Percentiles rank a stretch among this genome's conserved stretches.
Conservation (phyloP, 2,888 invertebrate genomes). For the Heliconius charithonia region DNA sequence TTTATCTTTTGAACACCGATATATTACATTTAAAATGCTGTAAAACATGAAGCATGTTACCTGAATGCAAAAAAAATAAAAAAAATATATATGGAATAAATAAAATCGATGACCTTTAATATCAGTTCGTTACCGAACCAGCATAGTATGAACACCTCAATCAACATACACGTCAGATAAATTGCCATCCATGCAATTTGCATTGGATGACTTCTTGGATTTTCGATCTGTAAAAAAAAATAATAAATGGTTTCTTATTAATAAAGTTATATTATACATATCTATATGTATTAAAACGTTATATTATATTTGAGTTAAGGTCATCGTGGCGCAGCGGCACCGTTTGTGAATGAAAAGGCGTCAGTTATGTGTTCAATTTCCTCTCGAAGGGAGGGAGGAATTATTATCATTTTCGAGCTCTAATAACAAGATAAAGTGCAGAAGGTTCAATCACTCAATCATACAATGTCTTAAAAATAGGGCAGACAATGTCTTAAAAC, state of each 20-base stretch:
- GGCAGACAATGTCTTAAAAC: no score
- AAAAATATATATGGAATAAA: slow-evolving; percentile 30
- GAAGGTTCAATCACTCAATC: neutral
- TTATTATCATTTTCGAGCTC: neutral
- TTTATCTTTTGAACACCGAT: slow-evolving; percentile 12
- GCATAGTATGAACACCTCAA: slow-evolving; percentile 79
- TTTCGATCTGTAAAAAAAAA: slow-evolving; percentile 66
- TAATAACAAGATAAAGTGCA: neutral
- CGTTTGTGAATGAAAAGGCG: neutral
- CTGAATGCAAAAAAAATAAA: slow-evolving; percentile 31
- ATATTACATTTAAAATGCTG: slow-evolving; percentile 5
- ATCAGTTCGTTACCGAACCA: slow-evolving; percentile 81
- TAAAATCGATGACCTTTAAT: slow-evolving; percentile 65
- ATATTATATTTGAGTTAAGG: no score
- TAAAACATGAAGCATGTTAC: slow-evolving; percentile 35
- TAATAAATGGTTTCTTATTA: neutral
- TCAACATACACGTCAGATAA: slow-evolving; percentile 79
- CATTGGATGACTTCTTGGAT: slow-evolving; percentile 75
- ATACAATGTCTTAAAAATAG: neutral
- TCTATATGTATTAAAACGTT: neutral
- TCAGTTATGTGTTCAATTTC: neutral
- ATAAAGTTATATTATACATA: neutral
- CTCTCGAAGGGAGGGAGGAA: neutral
- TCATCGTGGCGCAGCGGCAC: neutral
- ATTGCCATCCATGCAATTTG: slow-evolving; percentile 81